A percentile compares a stretch with the other conserved stretches of the same genome.
Evolutionary conservation across 2,113 vertebrate species (phyloP).

Genomic region (Catharus minimus): DNA sequence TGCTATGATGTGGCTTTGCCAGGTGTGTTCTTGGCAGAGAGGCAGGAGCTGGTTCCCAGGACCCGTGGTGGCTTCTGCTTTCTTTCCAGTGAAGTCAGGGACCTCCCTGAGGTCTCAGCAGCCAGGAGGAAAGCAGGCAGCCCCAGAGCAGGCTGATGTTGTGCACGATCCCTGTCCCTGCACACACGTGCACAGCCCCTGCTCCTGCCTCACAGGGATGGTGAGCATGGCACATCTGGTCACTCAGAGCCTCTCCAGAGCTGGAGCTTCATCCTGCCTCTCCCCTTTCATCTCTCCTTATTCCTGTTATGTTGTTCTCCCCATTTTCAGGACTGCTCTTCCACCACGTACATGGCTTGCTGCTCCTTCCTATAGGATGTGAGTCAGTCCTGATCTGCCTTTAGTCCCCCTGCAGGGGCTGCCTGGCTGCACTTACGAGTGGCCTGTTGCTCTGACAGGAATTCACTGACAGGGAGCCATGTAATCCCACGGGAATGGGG

Average conservation of each 20-base stretch:
- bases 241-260: not conserved
- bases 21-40: not conserved
- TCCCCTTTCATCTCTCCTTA: not conserved
- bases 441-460: not conserved
- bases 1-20: not conserved
- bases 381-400: constrained; percentile 22
- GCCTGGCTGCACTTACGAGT: not conserved
- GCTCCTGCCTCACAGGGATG: not conserved
- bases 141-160: not conserved
- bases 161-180: not conserved
- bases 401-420: not conserved
- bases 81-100: not conserved
- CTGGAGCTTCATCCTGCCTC: not conserved
- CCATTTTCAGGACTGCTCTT: constrained; percentile 2
- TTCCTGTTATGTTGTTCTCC: not conserved
- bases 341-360: not conserved
- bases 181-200: not conserved
- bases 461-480: not conserved
- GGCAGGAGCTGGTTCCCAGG: not conserved
- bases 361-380: constrained; percentile 48
- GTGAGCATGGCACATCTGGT: not conserved
- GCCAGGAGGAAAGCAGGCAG: not conserved
- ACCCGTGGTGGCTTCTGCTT: not conserved
- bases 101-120: not conserved
- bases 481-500: not conserved